Conservation (phyloP, 2,113 vertebrate genomes). For the Centropus unirufus region DNA sequence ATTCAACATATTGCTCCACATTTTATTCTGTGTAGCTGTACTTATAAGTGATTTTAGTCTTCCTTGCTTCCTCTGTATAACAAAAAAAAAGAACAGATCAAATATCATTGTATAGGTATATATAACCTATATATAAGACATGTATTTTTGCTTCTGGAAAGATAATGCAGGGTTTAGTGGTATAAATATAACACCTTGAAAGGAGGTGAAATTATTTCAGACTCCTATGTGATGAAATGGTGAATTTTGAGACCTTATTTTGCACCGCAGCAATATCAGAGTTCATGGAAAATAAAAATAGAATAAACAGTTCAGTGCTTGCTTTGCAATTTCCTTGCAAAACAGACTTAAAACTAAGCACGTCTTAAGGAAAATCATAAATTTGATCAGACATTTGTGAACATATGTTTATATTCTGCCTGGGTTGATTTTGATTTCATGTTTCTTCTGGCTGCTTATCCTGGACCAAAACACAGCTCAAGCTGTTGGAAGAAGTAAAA, state of each 20-base stretch:
- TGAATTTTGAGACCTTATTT: conserved; percentile 1
- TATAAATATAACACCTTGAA: neutral
- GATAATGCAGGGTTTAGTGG: neutral
- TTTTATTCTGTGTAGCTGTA: neutral
- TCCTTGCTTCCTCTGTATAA: neutral
- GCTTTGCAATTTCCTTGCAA: neutral
- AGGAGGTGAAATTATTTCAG: neutral
- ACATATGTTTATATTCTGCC: neutral
- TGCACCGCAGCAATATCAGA: neutral
- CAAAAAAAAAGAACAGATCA: neutral
- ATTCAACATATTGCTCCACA: neutral
- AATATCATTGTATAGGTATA: neutral
- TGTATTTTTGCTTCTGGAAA: neutral
- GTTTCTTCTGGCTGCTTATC: conserved; percentile 21
- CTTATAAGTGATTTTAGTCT: neutral
- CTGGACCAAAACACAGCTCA: neutral
- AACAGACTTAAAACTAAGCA: neutral
- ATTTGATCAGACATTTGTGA: conserved; percentile 5
- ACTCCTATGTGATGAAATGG: neutral
- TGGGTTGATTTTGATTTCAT: neutral
- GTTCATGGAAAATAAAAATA: conserved; percentile 16
- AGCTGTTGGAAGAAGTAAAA: neutral
- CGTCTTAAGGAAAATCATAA: neutral
- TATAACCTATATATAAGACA: neutral
- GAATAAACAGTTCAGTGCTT: conserved; percentile 22